A percentile compares a stretch with the other conserved stretches of the same genome.
phyloP scores from a whole-genome alignment of 2,113 vertebrate genomes.

The Centropus bengalensis region DNA sequence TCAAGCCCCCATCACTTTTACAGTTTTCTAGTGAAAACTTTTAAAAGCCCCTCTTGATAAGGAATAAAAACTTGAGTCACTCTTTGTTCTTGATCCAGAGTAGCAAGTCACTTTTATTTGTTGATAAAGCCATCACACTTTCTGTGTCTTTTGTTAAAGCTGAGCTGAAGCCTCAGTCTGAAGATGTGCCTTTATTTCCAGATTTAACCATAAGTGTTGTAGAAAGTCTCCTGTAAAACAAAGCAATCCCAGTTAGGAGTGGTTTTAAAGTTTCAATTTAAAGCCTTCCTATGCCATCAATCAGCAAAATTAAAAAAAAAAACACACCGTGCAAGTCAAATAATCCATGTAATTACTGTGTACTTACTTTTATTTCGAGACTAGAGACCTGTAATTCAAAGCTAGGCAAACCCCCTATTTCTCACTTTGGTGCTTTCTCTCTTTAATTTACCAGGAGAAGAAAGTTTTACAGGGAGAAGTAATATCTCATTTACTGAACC shows the following conservation, averaged over 20 bases:
- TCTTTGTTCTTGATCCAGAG: neutral
- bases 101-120: slow-evolving; percentile 7
- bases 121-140: neutral
- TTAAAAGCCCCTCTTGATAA: neutral
- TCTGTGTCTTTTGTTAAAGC: neutral
- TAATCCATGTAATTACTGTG: neutral
- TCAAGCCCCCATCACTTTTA: neutral
- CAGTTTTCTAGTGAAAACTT: neutral
- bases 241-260: neutral
- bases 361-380: slow-evolving; percentile 20
- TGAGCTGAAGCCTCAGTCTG: neutral
- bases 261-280: neutral
- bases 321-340: neutral
- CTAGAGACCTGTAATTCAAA: neutral
- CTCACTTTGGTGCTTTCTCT: neutral
- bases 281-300: neutral
- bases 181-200: neutral
- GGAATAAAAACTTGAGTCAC: neutral
- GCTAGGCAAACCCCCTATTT: neutral
- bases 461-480: neutral
- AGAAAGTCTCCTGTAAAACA: slow-evolving; percentile 30
- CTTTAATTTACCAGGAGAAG: neutral
- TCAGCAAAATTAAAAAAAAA: neutral
- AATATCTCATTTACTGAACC: neutral
- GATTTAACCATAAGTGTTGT: neutral